A percentile compares a stretch with the other conserved stretches of the same genome.
These are phyloP conservation scores for Asarcornis scutulata DNA, from an alignment of 2,113 vertebrate species.

Conservation along the genomic window DNA sequence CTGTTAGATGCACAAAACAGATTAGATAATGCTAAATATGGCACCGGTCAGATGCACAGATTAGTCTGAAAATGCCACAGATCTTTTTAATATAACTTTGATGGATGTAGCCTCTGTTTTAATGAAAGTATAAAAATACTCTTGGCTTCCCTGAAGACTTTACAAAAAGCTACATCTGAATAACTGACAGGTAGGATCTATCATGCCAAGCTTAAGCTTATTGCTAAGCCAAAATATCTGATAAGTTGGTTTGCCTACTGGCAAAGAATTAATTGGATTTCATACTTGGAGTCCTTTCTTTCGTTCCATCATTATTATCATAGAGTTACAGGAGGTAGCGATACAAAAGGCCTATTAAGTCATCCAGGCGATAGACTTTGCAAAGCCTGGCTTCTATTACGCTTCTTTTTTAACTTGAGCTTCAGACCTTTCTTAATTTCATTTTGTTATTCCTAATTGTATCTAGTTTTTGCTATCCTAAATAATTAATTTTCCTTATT, in stretches of 20 bases:
- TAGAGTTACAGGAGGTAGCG: slow-evolving; percentile 57
- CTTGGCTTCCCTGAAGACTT: slow-evolving; percentile 64
- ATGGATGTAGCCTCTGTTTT: slow-evolving; percentile 60
- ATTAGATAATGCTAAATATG: slow-evolving; percentile 53
- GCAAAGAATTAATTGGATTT: slow-evolving; percentile 75
- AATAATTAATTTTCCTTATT: neutral
- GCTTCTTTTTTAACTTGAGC: neutral
- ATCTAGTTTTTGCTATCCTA: neutral
- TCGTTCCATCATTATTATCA: slow-evolving; percentile 49
- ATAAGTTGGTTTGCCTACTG: slow-evolving; percentile 64
- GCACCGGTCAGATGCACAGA: slow-evolving; percentile 21
- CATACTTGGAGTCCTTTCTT: slow-evolving; percentile 37
- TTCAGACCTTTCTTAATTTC: slow-evolving; percentile 28
- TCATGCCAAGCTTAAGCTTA: slow-evolving; percentile 67
- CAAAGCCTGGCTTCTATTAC: slow-evolving; percentile 25
- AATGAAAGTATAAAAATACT: slow-evolving; percentile 68
- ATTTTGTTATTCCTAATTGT: neutral
- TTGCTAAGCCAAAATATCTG: slow-evolving; percentile 68
- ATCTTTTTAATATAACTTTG: slow-evolving; percentile 57
- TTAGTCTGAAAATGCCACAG: slow-evolving; percentile 52
- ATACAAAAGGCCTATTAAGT: slow-evolving; percentile 64
- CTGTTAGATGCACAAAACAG: slow-evolving; percentile 48
- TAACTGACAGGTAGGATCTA: slow-evolving; percentile 73
- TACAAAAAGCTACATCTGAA: slow-evolving; percentile 58
- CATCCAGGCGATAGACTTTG: slow-evolving; percentile 16